Base-by-base conservation (phyloP, 2,888 invertebrate species). In the Himalopsyche tibetana region DNA sequence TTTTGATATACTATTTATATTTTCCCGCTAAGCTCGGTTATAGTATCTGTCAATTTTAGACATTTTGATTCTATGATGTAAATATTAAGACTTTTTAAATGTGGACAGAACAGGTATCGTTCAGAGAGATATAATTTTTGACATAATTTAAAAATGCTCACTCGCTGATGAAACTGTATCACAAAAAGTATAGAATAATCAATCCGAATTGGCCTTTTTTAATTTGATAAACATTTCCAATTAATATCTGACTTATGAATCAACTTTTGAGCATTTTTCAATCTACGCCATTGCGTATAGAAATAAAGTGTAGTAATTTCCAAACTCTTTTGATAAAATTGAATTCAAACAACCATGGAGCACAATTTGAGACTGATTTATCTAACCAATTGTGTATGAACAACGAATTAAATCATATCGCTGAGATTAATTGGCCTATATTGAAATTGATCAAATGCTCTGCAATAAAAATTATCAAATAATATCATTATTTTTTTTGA, bases 341-440 rank as follows among this genome's bases (percentile, higher is more conserved):
- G 74, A 74, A 74, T 38, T 38, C 74, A 74, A 74, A 36, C 74
- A 74, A 74, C 12, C 74, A 74, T 5, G 74, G 4, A 74, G 19
- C 8, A 12, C 38, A 36, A 11, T 38, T 74, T 2, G 36, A 36
- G 36, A 36, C 74, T 36, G 28, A 74, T 74, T 74, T 74, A 74
- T 74, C 15, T 12, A 15, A 74, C 74, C 74, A 74, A 74, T 74
- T 74, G 74, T 36, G 15, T 15, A 28, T 28, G 28, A 9, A 11
- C 36, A 15, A 15, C 38, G 12, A 74, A 15, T 74, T 74, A 74
- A 74, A 74, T 74, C 38, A 74, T 74, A 74, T 38, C 74, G 15
- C 9, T 38, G 15, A 74, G 74, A 74, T 74, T 74, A 74, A 74
- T 74, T 74, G 74, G 74, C 74, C 9, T 74, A 74, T 74, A 74